Conservation (phyloP, 2,113 vertebrate genomes). For the Entomyzon cyanotis region DNA sequence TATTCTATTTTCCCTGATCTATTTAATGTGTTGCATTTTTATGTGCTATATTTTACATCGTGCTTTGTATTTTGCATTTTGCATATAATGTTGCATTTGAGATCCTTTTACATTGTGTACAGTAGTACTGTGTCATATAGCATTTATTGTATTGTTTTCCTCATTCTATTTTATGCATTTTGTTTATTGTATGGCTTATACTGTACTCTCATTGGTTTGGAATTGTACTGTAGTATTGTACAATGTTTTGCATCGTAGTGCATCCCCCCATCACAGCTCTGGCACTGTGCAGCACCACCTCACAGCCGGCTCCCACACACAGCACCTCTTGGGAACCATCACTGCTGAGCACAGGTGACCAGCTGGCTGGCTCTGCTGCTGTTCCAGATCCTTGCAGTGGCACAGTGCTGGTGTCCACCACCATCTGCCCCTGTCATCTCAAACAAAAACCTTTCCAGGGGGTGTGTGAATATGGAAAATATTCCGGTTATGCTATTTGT, state of each 20-base stretch:
- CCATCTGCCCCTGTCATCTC: not conserved
- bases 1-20: not conserved
- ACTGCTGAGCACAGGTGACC: not conserved
- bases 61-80: not conserved
- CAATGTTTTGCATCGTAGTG: not conserved
- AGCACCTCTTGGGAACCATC: not conserved
- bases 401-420: not conserved
- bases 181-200: not conserved
- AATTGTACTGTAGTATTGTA: not conserved
- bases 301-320: not conserved
- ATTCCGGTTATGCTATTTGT: not conserved
- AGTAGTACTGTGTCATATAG: no score
- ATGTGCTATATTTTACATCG: accelerated
- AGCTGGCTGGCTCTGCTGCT: not conserved
- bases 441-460: not conserved
- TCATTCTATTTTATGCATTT: not conserved
- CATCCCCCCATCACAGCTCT: not conserved
- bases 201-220: not conserved
- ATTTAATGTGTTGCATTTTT: not conserved
- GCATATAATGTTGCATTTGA: not conserved
- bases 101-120: not conserved
- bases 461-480: accelerated
- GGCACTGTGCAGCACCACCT: not conserved
- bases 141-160: not conserved
- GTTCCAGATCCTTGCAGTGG: not conserved